Base-by-base conservation (phyloP, 2,888 invertebrate genomes). In the Synanthedon formicaeformis region DNA sequence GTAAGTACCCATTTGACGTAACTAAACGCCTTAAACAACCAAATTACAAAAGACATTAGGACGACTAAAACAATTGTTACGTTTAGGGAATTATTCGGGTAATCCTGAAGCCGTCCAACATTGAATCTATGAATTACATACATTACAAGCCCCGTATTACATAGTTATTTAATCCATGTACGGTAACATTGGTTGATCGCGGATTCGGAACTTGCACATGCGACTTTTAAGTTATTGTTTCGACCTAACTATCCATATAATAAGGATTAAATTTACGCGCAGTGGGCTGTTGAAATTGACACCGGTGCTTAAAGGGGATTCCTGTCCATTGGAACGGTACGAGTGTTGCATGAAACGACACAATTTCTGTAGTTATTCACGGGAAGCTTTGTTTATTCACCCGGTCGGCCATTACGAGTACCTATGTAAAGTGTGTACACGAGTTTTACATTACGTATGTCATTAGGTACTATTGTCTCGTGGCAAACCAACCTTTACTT, bases 91-190 rank as follows among this genome's bases (percentile, higher is more conserved):
- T 83, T 83, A 83, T 73, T 73, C 74, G 75, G 75, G 82, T 86
- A 85, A 86, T 84, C 85, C 85, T 60, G 84, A 85, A 85, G 84
- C 85, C 86, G 82, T 81, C 81, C 79, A 84, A 78, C 73, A 79
- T 74, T 74, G 80, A 77, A 81, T 81, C 82, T 84, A 78, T 75
- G 81, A 70, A 81, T 83, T 86, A 84, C 75, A 76, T 82, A 83
- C 81, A 78, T 79, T 78, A 84, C 81, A 82, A 78, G 81, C 75
- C 71, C 73, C 67, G 76, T 71, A 53, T 56, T 56, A 55, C 58
- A 75, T 77, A 81, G 80, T 80, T 81, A 78, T 77, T 82, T 84
- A 85, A 85, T 85, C 83, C 85, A 69, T 76, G 71, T 76, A 76
- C 69, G 71, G 74, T 69, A 73, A 75, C 77, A 71, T 65, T 71